These are phyloP conservation scores for Orthosia gracilis DNA, from an alignment of 2,888 invertebrate genomes.

Conservation along the genomic window DNA sequence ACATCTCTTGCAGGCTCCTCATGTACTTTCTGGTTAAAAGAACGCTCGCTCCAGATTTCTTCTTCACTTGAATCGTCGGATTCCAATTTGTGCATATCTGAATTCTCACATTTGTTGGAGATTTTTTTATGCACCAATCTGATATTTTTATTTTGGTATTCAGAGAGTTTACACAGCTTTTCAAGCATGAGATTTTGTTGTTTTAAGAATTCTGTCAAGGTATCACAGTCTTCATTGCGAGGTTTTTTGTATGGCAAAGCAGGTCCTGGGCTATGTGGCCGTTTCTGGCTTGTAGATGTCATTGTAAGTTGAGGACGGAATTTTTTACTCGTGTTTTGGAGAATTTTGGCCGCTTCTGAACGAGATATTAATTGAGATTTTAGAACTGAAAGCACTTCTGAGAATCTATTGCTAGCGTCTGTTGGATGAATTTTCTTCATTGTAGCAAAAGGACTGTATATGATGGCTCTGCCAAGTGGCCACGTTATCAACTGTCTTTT, in stretches of 20 bases:
- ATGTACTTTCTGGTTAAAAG: not conserved
- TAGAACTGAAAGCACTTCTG: constrained; percentile 20
- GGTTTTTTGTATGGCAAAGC: not conserved
- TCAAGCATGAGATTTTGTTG: constrained; percentile 25
- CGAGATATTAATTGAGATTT: constrained; percentile 32
- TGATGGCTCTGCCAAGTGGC: constrained; percentile 48
- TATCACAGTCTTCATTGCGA: not conserved
- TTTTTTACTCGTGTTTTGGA: constrained; percentile 8
- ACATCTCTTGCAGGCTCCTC: not conserved
- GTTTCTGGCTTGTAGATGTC: constrained; percentile 11
- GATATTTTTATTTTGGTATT: constrained; percentile 24
- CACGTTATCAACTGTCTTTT: constrained; percentile 36
- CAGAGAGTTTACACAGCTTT: constrained; percentile 24
- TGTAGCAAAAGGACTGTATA: constrained; percentile 44
- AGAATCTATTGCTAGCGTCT: constrained; percentile 23
- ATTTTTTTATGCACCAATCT: constrained; percentile 1
- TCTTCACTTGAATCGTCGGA: not conserved
- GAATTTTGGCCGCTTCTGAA: constrained; percentile 30
- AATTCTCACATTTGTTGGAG: not conserved
- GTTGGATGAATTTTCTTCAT: constrained; percentile 47
- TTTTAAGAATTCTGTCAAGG: constrained; percentile 20
- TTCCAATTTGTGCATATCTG: not conserved
- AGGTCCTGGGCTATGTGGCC: not conserved
- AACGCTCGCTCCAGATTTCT: not conserved
- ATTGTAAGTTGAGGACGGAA: not conserved